Percentiles rank a stretch among this genome's conserved stretches.
These are phyloP conservation scores for Oreocharis arfaki DNA, from an alignment of 2,113 vertebrate species.

Conservation along the genomic window DNA sequence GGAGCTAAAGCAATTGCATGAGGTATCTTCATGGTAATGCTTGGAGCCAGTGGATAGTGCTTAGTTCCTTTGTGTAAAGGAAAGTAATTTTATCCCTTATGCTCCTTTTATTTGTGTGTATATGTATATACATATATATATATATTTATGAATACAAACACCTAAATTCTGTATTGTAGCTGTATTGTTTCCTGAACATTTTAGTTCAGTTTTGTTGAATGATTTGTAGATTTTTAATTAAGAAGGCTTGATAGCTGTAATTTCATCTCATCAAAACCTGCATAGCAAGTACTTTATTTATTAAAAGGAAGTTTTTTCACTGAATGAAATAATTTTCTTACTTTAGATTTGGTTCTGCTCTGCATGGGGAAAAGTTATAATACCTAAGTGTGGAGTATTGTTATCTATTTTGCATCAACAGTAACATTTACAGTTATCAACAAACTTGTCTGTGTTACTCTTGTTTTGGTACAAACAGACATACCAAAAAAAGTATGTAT, in stretches of 20 bases:
- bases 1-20: background rate
- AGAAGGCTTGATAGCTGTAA: background rate
- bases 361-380: background rate
- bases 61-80: background rate
- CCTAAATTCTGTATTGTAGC: background rate
- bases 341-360: background rate
- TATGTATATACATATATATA: background rate
- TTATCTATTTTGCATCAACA: background rate
- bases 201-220: background rate
- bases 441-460: background rate
- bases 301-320: background rate
- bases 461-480: background rate
- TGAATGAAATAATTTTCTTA: background rate
- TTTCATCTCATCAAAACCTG: conserved; percentile 18
- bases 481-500: background rate
- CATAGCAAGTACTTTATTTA: conserved; percentile 14
- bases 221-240: background rate
- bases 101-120: background rate
- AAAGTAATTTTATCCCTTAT: background rate
- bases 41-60: background rate
- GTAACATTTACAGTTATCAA: background rate
- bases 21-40: background rate
- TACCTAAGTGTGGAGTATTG: background rate
- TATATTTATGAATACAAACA: conserved; percentile 42
- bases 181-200: background rate